Conservation (phyloP, 2,888 invertebrate species). For the Rotaria sp. region DNA sequence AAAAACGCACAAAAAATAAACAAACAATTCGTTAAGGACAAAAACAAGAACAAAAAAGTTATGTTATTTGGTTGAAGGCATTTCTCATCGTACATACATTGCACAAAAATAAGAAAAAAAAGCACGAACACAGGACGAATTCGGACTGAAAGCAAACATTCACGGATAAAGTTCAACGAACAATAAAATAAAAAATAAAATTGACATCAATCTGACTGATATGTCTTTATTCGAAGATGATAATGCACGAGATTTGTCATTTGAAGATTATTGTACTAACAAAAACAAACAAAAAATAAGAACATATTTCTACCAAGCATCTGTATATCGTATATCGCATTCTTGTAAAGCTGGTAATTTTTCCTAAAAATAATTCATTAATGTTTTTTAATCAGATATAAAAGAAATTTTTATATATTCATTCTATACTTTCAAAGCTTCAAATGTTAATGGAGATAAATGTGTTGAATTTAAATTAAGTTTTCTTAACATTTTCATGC, state of each 20-base stretch:
- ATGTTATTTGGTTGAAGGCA: background rate
- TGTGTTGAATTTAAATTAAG: slow-evolving; percentile 73
- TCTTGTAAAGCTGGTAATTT: slow-evolving; percentile 67
- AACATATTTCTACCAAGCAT: slow-evolving; percentile 63
- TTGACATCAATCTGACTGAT: slow-evolving; percentile 23
- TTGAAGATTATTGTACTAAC: background rate
- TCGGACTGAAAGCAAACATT: background rate
- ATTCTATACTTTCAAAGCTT: slow-evolving; percentile 61
- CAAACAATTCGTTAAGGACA: background rate
- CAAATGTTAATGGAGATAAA: slow-evolving; percentile 69
- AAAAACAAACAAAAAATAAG: background rate
- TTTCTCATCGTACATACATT: background rate
- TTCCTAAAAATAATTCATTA: background rate
- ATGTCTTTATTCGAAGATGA: background rate
- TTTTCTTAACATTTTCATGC: slow-evolving; percentile 67
- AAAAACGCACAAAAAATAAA: too few species aligned
- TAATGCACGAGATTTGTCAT: background rate
- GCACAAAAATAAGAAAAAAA: background rate
- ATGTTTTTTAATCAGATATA: background rate
- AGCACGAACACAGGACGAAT: background rate
- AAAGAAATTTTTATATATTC: too few species aligned
- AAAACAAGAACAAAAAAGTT: background rate
- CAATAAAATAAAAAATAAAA: background rate
- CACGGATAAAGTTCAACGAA: background rate
- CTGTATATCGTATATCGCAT: slow-evolving; percentile 73